These are phyloP conservation scores for Platynereis dumerilii DNA, from an alignment of 2,888 invertebrate genomes.

Conservation along the genomic window DNA sequence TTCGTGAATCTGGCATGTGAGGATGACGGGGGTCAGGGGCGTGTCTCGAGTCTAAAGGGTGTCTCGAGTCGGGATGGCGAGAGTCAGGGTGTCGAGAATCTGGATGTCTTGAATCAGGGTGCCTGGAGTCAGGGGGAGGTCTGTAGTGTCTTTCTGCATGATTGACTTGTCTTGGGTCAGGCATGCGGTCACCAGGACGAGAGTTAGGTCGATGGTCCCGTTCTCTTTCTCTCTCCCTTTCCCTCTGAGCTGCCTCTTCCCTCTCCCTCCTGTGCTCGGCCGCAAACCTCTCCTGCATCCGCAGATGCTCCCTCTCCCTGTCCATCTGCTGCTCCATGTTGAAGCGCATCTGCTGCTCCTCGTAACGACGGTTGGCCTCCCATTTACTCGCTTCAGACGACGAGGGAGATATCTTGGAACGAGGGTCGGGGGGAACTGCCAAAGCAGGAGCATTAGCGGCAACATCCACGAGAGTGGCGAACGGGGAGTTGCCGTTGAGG, in stretches of 20 bases:
- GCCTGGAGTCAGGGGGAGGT: too few species aligned
- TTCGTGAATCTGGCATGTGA: too few species aligned
- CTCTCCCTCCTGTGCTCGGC: slow-evolving; percentile 5
- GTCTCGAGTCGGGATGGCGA: too few species aligned
- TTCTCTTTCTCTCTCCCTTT: background rate
- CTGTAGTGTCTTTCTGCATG: too few species aligned
- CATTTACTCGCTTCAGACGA: background rate
- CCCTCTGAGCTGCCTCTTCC: slow-evolving; percentile 6
- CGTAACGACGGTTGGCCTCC: slow-evolving; percentile 11
- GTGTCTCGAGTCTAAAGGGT: too few species aligned
- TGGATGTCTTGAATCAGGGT: too few species aligned
- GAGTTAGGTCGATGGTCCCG: slow-evolving; percentile 22
- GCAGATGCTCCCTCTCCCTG: slow-evolving; percentile 13
- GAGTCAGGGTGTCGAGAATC: too few species aligned
- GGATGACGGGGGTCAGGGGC: too few species aligned
- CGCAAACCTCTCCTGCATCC: slow-evolving; percentile 6
- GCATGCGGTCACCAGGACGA: too few species aligned
- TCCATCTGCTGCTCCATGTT: slow-evolving; percentile 40
- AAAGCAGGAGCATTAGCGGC: slow-evolving; percentile 89
- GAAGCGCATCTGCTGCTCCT: background rate
- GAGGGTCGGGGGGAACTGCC: slow-evolving; percentile 73
- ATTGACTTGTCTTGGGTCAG: too few species aligned
- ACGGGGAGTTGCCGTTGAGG: slow-evolving; percentile 60
- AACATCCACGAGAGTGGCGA: slow-evolving; percentile 86
- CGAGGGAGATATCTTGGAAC: slow-evolving; percentile 6